These are phyloP conservation scores for Thera britannica DNA, from an alignment of 2,888 invertebrate genomes.

Conservation along the genomic window DNA sequence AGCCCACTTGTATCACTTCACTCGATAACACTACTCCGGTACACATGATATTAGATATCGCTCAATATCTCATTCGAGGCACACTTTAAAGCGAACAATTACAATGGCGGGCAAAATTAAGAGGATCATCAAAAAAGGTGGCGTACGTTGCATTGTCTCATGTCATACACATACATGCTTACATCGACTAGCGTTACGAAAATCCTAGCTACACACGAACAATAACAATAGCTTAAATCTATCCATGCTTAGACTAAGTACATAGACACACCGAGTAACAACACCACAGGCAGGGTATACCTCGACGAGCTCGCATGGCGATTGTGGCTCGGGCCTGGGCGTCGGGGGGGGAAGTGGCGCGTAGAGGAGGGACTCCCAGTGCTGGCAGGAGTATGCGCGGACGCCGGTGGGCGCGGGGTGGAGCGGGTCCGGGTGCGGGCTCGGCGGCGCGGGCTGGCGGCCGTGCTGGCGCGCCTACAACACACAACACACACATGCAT, in stretches of 20 bases:
- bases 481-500: neutral
- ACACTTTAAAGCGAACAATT: conserved; percentile 46
- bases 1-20: conserved; percentile 79
- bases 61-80: conserved; percentile 41
- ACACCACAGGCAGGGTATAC: conserved; percentile 68
- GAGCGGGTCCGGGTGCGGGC: conserved; percentile 81
- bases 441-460: conserved; percentile 82
- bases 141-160: conserved; percentile 76
- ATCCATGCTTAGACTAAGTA: conserved; percentile 59
- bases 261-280: conserved; percentile 52
- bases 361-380: conserved; percentile 84
- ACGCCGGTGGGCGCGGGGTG: conserved; percentile 84
- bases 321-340: conserved; percentile 73
- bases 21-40: conserved; percentile 68
- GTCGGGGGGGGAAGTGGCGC: conserved; percentile 62
- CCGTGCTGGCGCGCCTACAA: conserved; percentile 83
- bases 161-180: conserved; percentile 64
- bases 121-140: conserved; percentile 47
- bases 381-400: conserved; percentile 86
- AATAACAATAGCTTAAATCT: conserved; percentile 31
- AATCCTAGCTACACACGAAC: conserved; percentile 35
- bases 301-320: conserved; percentile 81
- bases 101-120: conserved; percentile 50
- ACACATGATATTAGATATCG: conserved; percentile 71
- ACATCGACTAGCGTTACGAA: conserved; percentile 55